phyloP scores from a whole-genome alignment of 64 coral and sea anemone species.

The Montipora foliosa region DNA sequence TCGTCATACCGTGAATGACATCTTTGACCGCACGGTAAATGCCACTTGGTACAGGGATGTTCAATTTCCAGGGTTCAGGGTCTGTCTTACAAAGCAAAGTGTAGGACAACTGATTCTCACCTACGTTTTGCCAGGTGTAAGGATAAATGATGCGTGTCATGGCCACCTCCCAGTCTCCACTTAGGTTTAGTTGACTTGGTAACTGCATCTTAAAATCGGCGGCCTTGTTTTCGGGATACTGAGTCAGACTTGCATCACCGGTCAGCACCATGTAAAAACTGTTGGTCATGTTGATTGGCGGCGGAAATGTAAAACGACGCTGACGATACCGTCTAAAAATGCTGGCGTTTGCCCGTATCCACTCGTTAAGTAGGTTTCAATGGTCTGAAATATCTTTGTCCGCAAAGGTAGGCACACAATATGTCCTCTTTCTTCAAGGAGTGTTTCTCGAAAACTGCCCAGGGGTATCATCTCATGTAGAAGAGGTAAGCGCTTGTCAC shows the following conservation, averaged over 20 bases:
- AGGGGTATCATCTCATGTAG: no score
- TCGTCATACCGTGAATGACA: background rate
- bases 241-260: background rate
- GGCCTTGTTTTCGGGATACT: background rate
- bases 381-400: no score
- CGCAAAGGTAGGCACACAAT: no score
- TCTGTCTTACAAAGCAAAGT: background rate
- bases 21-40: background rate
- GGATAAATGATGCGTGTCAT: background rate
- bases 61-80: background rate
- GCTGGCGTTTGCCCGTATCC: no score
- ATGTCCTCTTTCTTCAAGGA: no score
- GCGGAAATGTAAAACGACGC: no score
- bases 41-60: background rate
- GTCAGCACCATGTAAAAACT: no score
- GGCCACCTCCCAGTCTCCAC: background rate
- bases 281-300: no score
- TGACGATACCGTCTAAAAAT: no score
- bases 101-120: background rate
- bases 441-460: no score
- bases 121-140: background rate
- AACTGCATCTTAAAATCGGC: background rate
- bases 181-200: background rate
- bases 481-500: no score
- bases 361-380: no score